Evolutionary conservation across 2,113 vertebrate genomes (phyloP), one percentile per base, ranked within the genome.

Genomic region (Gopherus evgoodei): DNA sequence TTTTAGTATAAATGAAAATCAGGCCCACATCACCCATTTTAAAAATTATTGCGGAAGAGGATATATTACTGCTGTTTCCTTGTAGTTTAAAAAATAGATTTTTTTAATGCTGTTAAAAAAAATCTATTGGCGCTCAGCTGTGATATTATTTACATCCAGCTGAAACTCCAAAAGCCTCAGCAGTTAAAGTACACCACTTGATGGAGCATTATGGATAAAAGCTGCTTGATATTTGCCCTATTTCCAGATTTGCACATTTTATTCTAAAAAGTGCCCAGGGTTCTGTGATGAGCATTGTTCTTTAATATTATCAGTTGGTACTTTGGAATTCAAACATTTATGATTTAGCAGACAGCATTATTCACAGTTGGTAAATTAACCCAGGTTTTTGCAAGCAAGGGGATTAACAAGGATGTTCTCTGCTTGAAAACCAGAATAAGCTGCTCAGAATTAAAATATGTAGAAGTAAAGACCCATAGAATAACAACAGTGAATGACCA

Each of bases 161-260:
- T 91, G 83, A 80, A 80, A 38, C 82, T 91, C 87, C 25, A 42
- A 90, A 80, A 94, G 35, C n/a, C 31, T 89, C 47, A 9, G 8
- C 47, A 65, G 93, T 80, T 90, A 87, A 72, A 47, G 49, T 59
- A 53, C 81, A 65, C 92, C 83, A 50, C 93, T 90, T 81, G 52
- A 88, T 83, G 84, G 93, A n/a, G 75, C 90, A 81, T 79, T 88
- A 92, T 35, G 79, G 91, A 84, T 57, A 95, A 86, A 83, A 81
- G 91, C 97, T 97, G 96, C 53, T 81, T 88, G 80, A 9, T 65
- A 89, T 75, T 96, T 97, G 47, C 54, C 96, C 93, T 97, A 96
- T 95, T 95, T 83, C 42, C 90, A 86, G 84, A 1, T 81, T 91
- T 89, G 81, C 84, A 65, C 8, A 1, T 76, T 17, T 95, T 96